Base-by-base conservation (phyloP, 2,888 invertebrate genomes). In the Nomada ferruginata region DNA sequence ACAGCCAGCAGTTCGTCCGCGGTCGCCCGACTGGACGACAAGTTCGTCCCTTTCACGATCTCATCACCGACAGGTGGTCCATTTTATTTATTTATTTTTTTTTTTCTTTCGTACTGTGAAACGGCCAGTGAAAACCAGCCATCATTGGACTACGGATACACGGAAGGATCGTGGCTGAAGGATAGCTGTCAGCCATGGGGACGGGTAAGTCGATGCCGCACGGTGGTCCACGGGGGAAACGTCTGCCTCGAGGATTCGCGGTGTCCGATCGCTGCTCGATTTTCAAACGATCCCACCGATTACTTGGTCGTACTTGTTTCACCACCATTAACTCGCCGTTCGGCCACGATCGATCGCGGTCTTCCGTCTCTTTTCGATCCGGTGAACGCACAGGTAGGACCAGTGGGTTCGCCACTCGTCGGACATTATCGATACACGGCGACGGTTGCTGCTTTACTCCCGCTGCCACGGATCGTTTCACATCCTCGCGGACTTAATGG, bases 1-100 rank as follows among this genome's bases (percentile, higher is more conserved):
- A 87, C 86, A 87, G 89, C 90, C 90, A 87, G 86, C 92, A 93
- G 93, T 93, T 91, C 91, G 93, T 93, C 91, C 93, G 92, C 92
- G 93, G 91, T 92, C 92, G 92, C 91, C 91, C 91, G 92, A 85
- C 89, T 92, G 92, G 91, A 92, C 92, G 92, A 90, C 78, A 79
- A 80, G 83, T 71, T 80, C 83, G 85, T 87, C 79, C 82, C 60
- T 85, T 73, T 66, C 65, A 59, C 74, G 53, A 70, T 42, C 42
- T 59, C 36, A 64, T 69, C 71, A 55, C 76, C 65, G 59, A 74
- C 55, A 74, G 73, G 76, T 73, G 76, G n/a, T 52, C 29, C 42
- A 69, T 65, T 65, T 79, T 79, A 81, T 84, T 87, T 83, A 68
- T 76, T 82, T 77, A 68, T 83, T 75, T 73, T 81, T 79, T 79